Evolutionary conservation across 2,888 invertebrate species (phyloP).

Genomic region (Periphyllus acericola): DNA sequence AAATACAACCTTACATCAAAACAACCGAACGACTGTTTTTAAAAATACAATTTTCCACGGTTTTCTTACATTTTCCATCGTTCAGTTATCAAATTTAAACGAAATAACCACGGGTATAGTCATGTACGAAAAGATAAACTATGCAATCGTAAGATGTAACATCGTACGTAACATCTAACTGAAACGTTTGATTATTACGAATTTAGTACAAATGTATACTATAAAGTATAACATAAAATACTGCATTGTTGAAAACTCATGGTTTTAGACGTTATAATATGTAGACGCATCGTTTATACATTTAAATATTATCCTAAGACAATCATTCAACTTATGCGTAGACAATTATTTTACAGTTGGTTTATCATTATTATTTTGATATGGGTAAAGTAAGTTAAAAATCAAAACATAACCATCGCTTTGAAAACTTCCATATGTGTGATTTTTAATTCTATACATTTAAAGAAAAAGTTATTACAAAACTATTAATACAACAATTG

Average conservation of each 20-base stretch:
- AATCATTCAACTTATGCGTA: neutral
- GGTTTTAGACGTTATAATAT: neutral
- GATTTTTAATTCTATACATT: neutral
- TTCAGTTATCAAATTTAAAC: neutral
- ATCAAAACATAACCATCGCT: neutral
- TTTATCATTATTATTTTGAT: neutral
- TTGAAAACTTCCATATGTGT: neutral
- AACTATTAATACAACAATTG: neutral
- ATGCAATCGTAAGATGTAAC: neutral
- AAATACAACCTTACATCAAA: neutral
- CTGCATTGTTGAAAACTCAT: neutral
- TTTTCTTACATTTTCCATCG: neutral
- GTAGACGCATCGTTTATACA: neutral
- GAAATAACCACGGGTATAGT: neutral
- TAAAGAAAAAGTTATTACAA: neutral
- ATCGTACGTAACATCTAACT: too few species aligned
- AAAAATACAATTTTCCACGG: neutral
- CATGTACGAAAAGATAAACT: neutral
- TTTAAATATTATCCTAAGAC: neutral
- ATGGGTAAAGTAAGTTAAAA: neutral
- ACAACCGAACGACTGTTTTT: neutral
- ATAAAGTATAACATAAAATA: neutral
- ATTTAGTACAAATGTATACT: neutral
- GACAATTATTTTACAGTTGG: neutral
- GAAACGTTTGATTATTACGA: neutral